Evolutionary conservation across 2,888 invertebrate genomes (phyloP).

Genomic region (Meteorus cinctellus): DNA sequence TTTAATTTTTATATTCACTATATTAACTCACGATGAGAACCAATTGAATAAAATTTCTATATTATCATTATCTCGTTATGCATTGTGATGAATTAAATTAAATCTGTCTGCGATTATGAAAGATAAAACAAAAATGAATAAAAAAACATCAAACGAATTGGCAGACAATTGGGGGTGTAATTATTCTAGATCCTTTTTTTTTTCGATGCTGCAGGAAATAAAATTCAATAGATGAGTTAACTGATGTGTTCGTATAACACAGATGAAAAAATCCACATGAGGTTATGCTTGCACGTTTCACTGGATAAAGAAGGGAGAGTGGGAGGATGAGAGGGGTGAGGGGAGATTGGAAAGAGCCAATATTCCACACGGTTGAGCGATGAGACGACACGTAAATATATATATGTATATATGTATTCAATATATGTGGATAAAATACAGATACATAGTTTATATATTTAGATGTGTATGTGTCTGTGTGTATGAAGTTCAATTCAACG

Average conservation of each 20-base stretch:
- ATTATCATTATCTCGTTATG: too few species aligned
- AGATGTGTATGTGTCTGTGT: neutral
- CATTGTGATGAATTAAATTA: too few species aligned
- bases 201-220: neutral
- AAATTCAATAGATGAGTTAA: neutral
- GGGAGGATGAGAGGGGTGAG: too few species aligned
- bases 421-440: neutral
- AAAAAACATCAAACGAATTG: too few species aligned
- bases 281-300: slow-evolving; percentile 14
- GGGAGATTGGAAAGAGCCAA: slow-evolving; percentile 64
- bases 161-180: too few species aligned
- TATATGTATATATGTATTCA: neutral
- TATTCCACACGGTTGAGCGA: slow-evolving; percentile 61
- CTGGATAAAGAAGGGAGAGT: neutral
- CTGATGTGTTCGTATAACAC: neutral
- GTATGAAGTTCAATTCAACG: slow-evolving; percentile 68
- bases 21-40: too few species aligned
- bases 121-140: too few species aligned
- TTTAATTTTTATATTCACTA: too few species aligned
- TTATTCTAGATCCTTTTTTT: neutral
- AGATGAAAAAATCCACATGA: neutral
- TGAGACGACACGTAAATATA: neutral
- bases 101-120: too few species aligned
- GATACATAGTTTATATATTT: neutral
- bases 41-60: too few species aligned